These are phyloP conservation scores for Sylvicola cinctus DNA, from an alignment of 2,888 invertebrate species.

Conservation along the genomic window DNA sequence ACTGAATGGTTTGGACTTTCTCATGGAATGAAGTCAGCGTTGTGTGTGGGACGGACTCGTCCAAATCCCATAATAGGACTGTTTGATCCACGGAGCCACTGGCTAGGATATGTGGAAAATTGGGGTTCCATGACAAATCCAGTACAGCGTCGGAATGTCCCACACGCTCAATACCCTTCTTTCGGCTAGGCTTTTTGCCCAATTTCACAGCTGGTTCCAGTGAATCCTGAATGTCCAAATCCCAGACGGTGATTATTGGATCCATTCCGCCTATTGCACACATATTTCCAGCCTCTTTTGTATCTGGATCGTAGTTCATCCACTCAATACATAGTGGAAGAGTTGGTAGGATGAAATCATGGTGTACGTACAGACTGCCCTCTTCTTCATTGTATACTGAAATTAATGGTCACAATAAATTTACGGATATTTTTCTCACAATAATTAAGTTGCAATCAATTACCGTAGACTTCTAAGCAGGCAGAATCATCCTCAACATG, in stretches of 20 bases:
- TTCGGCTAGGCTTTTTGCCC: conserved; percentile 50
- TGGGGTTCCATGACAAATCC: conserved; percentile 76
- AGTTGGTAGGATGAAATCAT: conserved; percentile 74
- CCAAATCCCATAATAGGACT: conserved; percentile 81
- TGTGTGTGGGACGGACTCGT: conserved; percentile 53
- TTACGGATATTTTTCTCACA: conserved; percentile 1
- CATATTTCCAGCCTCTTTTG: conserved; percentile 55
- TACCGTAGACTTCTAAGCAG: conserved; percentile 72
- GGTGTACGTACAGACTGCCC: conserved; percentile 81
- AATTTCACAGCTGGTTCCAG: conserved; percentile 73
- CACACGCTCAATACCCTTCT: conserved; percentile 40
- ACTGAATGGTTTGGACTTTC: conserved; percentile 66
- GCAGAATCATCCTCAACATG: conserved; percentile 74
- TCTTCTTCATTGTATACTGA: conserved; percentile 78
- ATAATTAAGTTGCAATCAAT: conserved; percentile 11
- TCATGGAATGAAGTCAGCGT: conserved; percentile 54
- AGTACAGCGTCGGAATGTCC: conserved; percentile 86
- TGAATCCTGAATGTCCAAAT: conserved; percentile 80
- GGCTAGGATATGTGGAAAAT: conserved; percentile 63
- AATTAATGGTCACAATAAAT: conserved; percentile 13
- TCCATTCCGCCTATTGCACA: conserved; percentile 88
- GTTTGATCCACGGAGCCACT: conserved; percentile 84
- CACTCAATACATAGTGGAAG: conserved; percentile 87
- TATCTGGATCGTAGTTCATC: conserved; percentile 67
- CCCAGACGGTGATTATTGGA: conserved; percentile 90